Percentiles rank a stretch among this genome's conserved stretches.
phyloP scores from a whole-genome alignment of 2,797 vertebrate genomes.

The Podargus strigoides region DNA sequence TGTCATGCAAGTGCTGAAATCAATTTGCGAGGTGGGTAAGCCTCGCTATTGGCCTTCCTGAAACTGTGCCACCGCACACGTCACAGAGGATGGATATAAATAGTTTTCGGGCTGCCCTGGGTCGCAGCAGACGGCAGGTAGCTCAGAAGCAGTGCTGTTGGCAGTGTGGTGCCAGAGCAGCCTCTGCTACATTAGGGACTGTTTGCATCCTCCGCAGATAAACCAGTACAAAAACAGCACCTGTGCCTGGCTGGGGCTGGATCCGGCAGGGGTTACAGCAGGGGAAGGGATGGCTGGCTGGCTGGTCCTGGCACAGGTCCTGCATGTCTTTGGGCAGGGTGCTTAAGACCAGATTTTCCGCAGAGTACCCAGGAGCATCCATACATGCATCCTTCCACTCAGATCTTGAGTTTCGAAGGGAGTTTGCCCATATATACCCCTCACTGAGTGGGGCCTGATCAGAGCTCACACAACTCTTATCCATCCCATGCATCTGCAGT shows the following conservation, averaged over 20 bases:
- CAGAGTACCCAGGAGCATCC: neutral
- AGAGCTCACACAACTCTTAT: neutral
- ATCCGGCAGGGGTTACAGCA: neutral
- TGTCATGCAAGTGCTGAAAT: rapidly evolving
- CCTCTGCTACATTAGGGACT: neutral
- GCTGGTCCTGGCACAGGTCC: neutral
- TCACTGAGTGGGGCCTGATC: neutral
- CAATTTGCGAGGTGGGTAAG: neutral
- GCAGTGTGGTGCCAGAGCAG: neutral
- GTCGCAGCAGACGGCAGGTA: neutral
- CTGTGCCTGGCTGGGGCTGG: neutral
- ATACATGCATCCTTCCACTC: rapidly evolving
- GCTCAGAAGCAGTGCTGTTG: neutral
- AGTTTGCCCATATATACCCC: neutral
- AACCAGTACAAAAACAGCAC: neutral
- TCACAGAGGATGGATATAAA: rapidly evolving
- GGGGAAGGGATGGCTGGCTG: neutral
- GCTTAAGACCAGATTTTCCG: neutral
- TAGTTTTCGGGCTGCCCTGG: neutral
- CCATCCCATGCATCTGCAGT: no score
- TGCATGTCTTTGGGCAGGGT: neutral
- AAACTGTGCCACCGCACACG: rapidly evolving
- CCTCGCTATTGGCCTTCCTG: neutral
- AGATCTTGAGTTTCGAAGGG: neutral
- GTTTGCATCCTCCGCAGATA: neutral